Evolutionary conservation across 2,113 vertebrate species (phyloP).

Genomic region (Mirza zaza): DNA sequence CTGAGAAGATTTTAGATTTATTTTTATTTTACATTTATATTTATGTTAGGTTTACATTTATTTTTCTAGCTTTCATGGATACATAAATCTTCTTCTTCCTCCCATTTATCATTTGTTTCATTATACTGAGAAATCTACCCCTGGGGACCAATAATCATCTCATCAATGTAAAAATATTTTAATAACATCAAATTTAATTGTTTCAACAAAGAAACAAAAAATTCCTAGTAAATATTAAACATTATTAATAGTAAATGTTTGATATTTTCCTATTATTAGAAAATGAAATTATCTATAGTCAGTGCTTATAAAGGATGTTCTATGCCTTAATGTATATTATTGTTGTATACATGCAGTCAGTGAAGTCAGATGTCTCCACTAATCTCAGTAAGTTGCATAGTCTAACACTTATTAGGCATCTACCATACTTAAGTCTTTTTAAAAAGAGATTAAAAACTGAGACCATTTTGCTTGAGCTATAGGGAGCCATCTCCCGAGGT

Average conservation of each 20-base stretch:
- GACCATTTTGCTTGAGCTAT: neutral
- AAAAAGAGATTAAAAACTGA: neutral
- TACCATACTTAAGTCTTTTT: neutral
- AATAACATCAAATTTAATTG: constrained; percentile 3
- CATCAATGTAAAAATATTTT: neutral
- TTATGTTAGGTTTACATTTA: neutral
- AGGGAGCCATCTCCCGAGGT: neutral
- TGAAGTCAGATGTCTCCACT: neutral
- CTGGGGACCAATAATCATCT: neutral
- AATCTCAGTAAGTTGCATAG: neutral
- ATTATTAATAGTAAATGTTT: neutral
- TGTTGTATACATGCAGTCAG: neutral
- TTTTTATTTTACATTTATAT: constrained; percentile 31
- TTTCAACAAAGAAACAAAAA: neutral
- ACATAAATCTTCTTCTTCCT: neutral
- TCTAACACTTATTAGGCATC: neutral
- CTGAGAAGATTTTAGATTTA: constrained; percentile 16
- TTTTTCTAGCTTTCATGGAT: neutral
- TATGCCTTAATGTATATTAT: neutral
- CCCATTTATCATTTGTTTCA: neutral
- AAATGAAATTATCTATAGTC: neutral
- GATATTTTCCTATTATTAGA: neutral
- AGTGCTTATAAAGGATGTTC: neutral
- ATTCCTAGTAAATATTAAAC: neutral
- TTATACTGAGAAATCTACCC: neutral